Conservation (phyloP, 2,888 invertebrate genomes). For the Andrena bicolor region DNA sequence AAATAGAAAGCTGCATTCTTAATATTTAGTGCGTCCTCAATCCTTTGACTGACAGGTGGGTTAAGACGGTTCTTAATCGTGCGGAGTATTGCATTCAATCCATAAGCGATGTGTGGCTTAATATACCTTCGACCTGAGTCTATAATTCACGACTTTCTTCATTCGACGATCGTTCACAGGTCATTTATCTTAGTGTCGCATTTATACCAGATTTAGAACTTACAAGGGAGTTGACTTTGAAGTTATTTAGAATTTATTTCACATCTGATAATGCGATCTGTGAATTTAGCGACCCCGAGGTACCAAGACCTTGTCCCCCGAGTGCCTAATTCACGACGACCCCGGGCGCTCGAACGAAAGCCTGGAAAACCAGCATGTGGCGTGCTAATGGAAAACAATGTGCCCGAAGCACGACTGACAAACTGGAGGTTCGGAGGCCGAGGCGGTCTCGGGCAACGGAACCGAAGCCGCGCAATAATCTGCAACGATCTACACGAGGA, state of each 20-base stretch:
- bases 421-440: background rate
- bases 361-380: no score
- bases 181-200: background rate
- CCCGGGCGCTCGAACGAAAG: no score
- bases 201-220: no score
- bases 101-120: background rate
- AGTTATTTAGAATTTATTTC: no score
- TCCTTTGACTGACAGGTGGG: background rate
- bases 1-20: background rate
- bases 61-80: conserved; percentile 4
- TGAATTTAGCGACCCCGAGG: no score
- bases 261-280: no score
- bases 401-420: background rate
- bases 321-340: no score
- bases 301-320: no score
- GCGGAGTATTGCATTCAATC: background rate
- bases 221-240: no score
- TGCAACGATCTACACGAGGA: conserved; percentile 46
- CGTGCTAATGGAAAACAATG: background rate
- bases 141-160: background rate
- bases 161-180: background rate
- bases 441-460: background rate
- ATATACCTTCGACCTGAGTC: background rate
- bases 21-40: conserved; percentile 7
- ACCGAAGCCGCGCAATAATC: conserved; percentile 36